These are phyloP conservation scores for Theocolax elegans DNA, from an alignment of 1,140 invertebrate genomes.

Conservation along the genomic window DNA sequence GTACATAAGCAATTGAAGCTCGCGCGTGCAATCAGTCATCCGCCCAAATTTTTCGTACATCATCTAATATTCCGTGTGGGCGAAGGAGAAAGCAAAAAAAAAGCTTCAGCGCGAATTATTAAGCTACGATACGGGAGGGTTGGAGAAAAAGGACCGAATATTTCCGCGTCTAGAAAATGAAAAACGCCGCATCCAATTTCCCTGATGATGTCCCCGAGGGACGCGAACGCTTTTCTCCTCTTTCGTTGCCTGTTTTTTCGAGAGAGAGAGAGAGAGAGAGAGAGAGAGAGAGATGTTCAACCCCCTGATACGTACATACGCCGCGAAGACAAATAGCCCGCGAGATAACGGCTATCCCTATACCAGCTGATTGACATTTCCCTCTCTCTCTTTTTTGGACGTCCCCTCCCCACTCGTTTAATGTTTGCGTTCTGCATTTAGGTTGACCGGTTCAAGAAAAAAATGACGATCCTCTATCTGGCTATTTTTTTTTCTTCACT, in stretches of 20 bases:
- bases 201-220: constrained; percentile 63
- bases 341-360: constrained; percentile 51
- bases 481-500: constrained; percentile 15
- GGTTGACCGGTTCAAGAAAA: no score
- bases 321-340: constrained; percentile 60
- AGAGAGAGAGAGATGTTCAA: no score
- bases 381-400: constrained; percentile 31
- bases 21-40: constrained; percentile 35
- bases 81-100: no score
- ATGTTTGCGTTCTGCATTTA: no score
- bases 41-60: neutral
- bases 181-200: constrained; percentile 65
- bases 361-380: constrained; percentile 42
- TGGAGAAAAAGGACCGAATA: constrained; percentile 35
- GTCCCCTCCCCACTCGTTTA: constrained; percentile 1
- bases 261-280: no score
- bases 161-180: constrained; percentile 53
- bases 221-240: constrained; percentile 41
- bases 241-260: no score
- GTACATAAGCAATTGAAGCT: constrained; percentile 28
- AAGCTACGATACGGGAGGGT: neutral
- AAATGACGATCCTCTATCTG: no score
- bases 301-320: constrained; percentile 26
- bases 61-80: constrained; percentile 11
- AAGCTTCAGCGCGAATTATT: constrained; percentile 10